Percentiles rank a stretch among this genome's conserved stretches.
phyloP scores from a whole-genome alignment of 2,797 vertebrate species.

The Fratercula arctica region DNA sequence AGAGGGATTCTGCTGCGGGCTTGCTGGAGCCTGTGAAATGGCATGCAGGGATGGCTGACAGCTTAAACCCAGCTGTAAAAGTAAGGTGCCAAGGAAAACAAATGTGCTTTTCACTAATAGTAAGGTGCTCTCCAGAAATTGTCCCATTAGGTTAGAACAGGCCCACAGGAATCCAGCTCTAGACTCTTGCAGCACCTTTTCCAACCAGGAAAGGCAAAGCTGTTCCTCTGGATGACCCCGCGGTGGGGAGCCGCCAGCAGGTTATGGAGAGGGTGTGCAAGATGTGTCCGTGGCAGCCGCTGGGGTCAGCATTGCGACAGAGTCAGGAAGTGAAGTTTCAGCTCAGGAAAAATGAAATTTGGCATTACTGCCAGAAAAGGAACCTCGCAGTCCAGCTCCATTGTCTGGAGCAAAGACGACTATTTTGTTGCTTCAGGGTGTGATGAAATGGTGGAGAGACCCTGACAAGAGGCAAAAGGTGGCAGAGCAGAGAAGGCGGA shows the following conservation, averaged over 20 bases:
- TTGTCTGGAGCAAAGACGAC: neutral
- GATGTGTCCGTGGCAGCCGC: neutral
- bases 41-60: neutral
- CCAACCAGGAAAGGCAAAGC: neutral
- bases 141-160: neutral
- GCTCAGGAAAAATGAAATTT: neutral
- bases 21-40: neutral
- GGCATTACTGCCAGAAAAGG: neutral
- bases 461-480: neutral
- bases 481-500: neutral
- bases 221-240: neutral
- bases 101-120: neutral
- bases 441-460: slow-evolving; percentile 47
- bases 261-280: neutral
- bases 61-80: neutral
- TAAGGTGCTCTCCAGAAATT: neutral
- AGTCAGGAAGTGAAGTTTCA: slow-evolving; percentile 2
- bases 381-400: neutral
- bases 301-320: neutral
- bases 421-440: neutral
- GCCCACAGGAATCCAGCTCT: neutral
- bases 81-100: neutral
- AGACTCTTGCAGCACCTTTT: neutral
- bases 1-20: neutral
- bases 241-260: neutral